A percentile compares a stretch with the other conserved stretches of the same genome.
phyloP scores from a whole-genome alignment of 2,113 vertebrate species.

The Cercocebus atys region DNA sequence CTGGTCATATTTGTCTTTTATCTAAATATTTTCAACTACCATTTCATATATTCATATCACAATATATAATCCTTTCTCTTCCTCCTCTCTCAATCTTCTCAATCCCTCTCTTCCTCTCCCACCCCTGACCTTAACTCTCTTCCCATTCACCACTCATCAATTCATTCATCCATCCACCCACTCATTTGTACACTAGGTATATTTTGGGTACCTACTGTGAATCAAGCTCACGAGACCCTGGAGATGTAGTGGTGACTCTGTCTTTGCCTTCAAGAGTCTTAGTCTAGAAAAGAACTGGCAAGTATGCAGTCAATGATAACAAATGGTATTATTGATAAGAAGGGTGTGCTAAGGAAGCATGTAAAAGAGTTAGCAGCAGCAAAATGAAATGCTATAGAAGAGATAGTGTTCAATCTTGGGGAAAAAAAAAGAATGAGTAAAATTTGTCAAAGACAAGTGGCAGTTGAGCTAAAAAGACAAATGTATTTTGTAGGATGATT shows the following conservation, averaged over 20 bases:
- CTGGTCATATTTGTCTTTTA: neutral
- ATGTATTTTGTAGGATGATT: neutral
- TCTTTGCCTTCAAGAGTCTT: neutral
- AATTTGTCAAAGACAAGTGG: neutral
- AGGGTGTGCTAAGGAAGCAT: neutral
- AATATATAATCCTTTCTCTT: neutral
- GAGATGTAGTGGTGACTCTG: neutral
- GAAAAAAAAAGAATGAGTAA: neutral
- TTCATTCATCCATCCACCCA: neutral
- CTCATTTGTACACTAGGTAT: neutral
- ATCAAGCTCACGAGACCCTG: neutral
- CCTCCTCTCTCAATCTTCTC: neutral
- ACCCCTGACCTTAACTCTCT: fast-evolving
- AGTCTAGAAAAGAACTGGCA: neutral
- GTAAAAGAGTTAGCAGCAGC: neutral
- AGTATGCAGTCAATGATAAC: neutral
- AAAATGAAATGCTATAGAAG: neutral
- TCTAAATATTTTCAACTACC: neutral
- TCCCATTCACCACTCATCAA: neutral
- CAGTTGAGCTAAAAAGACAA: neutral
- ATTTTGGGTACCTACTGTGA: neutral
- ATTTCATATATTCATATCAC: neutral
- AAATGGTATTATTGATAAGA: neutral
- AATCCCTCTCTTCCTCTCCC: fast-evolving
- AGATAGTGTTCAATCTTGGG: neutral